phyloP scores from a whole-genome alignment of 1,140 invertebrate species.

The Coptotermes formosanus region DNA sequence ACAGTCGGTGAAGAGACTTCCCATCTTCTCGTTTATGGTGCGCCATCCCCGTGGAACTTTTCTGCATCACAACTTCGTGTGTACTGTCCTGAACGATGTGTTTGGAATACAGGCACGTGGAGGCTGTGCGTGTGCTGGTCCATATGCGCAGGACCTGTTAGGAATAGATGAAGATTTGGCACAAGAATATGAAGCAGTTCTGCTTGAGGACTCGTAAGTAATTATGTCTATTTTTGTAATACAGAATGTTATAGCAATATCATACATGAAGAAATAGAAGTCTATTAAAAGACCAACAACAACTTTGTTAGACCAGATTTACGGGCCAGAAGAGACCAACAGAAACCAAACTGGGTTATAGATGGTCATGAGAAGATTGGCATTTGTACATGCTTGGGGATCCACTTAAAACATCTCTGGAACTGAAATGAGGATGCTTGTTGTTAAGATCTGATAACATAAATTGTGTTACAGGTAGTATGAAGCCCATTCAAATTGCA shows the following conservation, averaged over 20 bases:
- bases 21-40: constrained; percentile 85
- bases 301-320: neutral
- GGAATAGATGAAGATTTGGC: constrained; percentile 77
- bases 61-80: constrained; percentile 89
- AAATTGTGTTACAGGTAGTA: no score
- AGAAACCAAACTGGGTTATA: no score
- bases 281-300: neutral
- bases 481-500: no score
- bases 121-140: constrained; percentile 80
- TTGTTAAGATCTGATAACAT: no score
- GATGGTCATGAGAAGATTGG: no score
- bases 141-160: constrained; percentile 81
- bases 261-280: neutral
- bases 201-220: constrained; percentile 71
- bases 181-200: constrained; percentile 70
- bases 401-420: no score
- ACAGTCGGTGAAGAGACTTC: constrained; percentile 63
- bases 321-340: neutral
- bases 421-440: no score
- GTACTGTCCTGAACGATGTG: constrained; percentile 84
- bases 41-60: constrained; percentile 75
- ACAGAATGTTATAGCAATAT: neutral
- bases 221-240: neutral
- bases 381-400: no score
- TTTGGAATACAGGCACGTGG: constrained; percentile 89